Conservation (phyloP, 2,888 invertebrate genomes). For the Hipparchia semele region DNA sequence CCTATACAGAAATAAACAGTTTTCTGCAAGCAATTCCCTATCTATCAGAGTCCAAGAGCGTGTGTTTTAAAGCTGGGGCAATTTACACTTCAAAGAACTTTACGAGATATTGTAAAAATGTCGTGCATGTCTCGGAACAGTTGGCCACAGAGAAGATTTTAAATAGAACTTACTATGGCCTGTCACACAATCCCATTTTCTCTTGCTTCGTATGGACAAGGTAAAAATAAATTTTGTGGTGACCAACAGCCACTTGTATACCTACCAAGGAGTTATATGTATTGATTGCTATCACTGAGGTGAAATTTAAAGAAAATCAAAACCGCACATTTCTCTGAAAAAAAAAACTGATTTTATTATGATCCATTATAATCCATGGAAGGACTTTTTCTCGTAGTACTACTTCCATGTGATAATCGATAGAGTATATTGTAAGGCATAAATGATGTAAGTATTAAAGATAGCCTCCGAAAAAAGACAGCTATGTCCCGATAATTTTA, state of each 20-base stretch:
- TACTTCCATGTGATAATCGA: too few relatives aligned
- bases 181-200: conserved; percentile 4
- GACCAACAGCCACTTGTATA: background rate
- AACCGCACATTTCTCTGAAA: too few relatives aligned
- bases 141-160: conserved; percentile 50
- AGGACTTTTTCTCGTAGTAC: too few relatives aligned
- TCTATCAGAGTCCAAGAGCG: conserved; percentile 31
- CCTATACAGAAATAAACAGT: background rate
- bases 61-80: conserved; percentile 51
- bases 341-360: too few relatives aligned
- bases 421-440: too few relatives aligned
- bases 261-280: too few relatives aligned
- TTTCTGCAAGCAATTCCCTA: background rate
- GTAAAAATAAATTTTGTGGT: background rate
- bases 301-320: too few relatives aligned
- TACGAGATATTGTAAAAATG: conserved; percentile 75
- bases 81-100: conserved; percentile 53
- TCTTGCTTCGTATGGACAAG: background rate
- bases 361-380: too few relatives aligned
- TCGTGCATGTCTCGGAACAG: conserved; percentile 61
- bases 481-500: too few relatives aligned
- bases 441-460: too few relatives aligned
- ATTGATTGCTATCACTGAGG: too few relatives aligned
- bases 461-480: too few relatives aligned
- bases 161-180: conserved; percentile 39